Conservation (phyloP, 2,113 vertebrate genomes). For the Psilopsiagon aurifrons region DNA sequence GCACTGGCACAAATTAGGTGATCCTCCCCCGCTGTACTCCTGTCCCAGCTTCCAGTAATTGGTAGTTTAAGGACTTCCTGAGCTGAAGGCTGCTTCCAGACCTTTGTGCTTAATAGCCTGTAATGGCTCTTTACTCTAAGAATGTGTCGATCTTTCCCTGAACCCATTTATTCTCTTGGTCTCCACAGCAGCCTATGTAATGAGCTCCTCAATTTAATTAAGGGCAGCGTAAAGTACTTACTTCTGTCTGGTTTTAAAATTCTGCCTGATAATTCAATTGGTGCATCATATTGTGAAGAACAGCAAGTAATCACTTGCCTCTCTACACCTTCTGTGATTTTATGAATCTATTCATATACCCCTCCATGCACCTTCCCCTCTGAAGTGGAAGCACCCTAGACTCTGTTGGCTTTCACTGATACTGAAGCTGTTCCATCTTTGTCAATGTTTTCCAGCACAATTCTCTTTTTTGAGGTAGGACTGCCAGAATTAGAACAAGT, state of each 20-base stretch:
- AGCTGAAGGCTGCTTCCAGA: slow-evolving; percentile 36
- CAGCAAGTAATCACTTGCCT: neutral
- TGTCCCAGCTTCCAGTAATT: slow-evolving; percentile 53
- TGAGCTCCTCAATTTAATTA: slow-evolving; percentile 41
- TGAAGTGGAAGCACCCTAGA: neutral
- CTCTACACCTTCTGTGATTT: slow-evolving; percentile 30
- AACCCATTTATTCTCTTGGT: slow-evolving; percentile 27
- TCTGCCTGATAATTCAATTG: slow-evolving; percentile 20
- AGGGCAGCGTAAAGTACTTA: slow-evolving; percentile 37
- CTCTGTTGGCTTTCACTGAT: neutral
- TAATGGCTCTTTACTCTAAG: slow-evolving; percentile 51
- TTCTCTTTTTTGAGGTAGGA: neutral
- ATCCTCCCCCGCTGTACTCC: slow-evolving; percentile 6
- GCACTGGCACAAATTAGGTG: neutral
- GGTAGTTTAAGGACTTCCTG: slow-evolving; percentile 53
- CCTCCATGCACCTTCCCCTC: neutral
- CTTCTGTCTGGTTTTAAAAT: slow-evolving; percentile 47
- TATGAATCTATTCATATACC: neutral
- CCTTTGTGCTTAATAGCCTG: slow-evolving; percentile 21
- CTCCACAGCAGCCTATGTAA: slow-evolving; percentile 34
- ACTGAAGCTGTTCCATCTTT: neutral
- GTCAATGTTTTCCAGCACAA: neutral
- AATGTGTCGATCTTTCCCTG: slow-evolving; percentile 52
- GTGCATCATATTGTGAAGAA: neutral
- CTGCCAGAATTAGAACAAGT: neutral